These are phyloP conservation scores for Stomatorhinus walkeri DNA, from an alignment of 2,797 vertebrate species.

Conservation along the genomic window DNA sequence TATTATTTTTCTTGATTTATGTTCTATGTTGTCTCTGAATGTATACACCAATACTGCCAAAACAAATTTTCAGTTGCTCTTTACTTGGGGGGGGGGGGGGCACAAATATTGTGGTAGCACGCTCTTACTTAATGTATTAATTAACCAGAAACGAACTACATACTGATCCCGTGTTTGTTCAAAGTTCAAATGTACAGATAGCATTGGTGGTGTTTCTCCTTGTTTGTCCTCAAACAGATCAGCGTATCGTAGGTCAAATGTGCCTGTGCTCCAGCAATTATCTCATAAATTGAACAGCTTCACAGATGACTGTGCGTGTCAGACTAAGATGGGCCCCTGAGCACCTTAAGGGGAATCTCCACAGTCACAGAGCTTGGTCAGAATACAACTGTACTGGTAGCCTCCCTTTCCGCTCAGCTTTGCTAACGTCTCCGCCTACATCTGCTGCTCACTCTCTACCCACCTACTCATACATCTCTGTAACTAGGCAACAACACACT, in stretches of 20 bases:
- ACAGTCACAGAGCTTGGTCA: background rate
- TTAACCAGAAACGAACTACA: background rate
- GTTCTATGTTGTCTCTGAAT: background rate
- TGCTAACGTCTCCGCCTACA: background rate
- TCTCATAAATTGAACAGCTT: background rate
- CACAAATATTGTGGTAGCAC: background rate
- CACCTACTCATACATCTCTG: slow-evolving; percentile 29
- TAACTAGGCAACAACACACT: slow-evolving; percentile 41
- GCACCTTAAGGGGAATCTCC: background rate
- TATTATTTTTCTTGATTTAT: background rate
- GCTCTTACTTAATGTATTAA: background rate
- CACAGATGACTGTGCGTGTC: background rate
- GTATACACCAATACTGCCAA: background rate
- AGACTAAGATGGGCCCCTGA: background rate
- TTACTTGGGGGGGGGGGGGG: background rate
- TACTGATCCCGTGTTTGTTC: background rate
- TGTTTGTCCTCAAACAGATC: background rate
- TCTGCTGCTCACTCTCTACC: slow-evolving; percentile 1
- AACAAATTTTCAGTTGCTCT: background rate
- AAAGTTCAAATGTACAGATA: background rate
- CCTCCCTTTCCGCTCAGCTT: background rate
- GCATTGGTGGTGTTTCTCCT: background rate
- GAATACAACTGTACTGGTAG: background rate
- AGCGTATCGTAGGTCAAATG: background rate
- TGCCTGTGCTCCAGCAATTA: background rate